Evolutionary conservation across 53 echinoderm and acorn worm species (phyloP), one percentile per base, ranked within the genome.

Genomic region (Actinopyga echinites): DNA sequence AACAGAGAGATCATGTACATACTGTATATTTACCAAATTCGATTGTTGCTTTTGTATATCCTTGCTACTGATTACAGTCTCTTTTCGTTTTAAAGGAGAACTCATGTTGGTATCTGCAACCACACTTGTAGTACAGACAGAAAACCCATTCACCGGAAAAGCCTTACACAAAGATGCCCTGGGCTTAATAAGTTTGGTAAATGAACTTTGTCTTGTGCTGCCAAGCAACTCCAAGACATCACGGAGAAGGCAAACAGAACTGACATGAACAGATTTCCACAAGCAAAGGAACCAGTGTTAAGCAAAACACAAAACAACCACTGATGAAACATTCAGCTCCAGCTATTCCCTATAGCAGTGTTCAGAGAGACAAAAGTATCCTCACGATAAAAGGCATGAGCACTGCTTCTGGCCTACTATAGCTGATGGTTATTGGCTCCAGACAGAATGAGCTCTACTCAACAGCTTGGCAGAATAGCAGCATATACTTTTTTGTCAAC

Each of bases 31-130:
- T 68, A 68, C 68, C 68, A 68, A 68, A 34, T 68, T 36, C 34
- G 10, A 20, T 13, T 68, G 68, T 38, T 68, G 68, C 68, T 68
- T 68, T 34, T 30, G 34, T 68, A 68, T 68, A 30, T 68, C 68
- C 68, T 68, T 68, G 40, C 17, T 68, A 38, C 68, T 68, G 37
- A 68, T 35, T n/a, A 68, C 68, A 34, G 68, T 68, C 32, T 68
- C 68, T 34, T 68, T 68, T 68, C 68, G 34, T 38, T 33, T 68
- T 38, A 68, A 68, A 5, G 68, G 68, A 36, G 34, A 8, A 33
- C 68, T 68, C 68, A 68, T 68, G n/a, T 68, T 38, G 68, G 22
- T n/a, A 13, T 63, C 31, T 12, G 22, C 3, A 12, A 30, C 28
- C 31, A 67, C 37, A 29, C 68, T 37, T 10, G 31, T 31, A 6